A percentile compares a stretch with the other conserved stretches of the same genome.
phyloP scores from a whole-genome alignment of 2,888 invertebrate genomes.

The Blera fallax region DNA sequence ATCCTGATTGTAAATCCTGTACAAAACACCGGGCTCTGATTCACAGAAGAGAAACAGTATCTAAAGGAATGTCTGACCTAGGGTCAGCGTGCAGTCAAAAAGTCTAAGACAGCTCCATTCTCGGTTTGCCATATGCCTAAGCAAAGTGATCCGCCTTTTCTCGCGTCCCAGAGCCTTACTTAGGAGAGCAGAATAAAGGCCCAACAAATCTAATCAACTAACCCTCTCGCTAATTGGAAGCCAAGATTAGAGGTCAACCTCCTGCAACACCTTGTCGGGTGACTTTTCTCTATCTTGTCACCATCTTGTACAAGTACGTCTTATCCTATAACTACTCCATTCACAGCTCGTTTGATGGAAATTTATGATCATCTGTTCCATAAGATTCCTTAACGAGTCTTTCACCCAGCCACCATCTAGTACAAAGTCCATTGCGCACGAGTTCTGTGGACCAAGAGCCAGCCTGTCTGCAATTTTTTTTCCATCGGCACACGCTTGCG shows the following conservation, averaged over 20 bases:
- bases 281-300: neutral
- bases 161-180: too few species aligned
- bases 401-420: slow-evolving; percentile 4
- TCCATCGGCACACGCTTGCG: slow-evolving; percentile 22
- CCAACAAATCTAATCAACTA: too few species aligned
- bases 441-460: neutral
- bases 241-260: neutral
- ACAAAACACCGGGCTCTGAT: too few species aligned
- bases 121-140: too few species aligned
- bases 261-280: neutral
- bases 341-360: slow-evolving; percentile 36
- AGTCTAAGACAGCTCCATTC: too few species aligned
- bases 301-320: neutral
- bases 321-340: neutral
- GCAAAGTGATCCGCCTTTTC: too few species aligned
- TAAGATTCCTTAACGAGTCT: slow-evolving; percentile 20
- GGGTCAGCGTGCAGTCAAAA: too few species aligned
- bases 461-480: neutral
- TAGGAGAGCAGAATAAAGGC: too few species aligned
- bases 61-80: too few species aligned
- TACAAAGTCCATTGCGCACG: neutral
- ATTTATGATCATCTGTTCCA: slow-evolving; percentile 51
- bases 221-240: too few species aligned
- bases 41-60: too few species aligned
- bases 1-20: too few species aligned